Conservation (phyloP, 2,797 vertebrate genomes). For the Phoeniculus purpureus region DNA sequence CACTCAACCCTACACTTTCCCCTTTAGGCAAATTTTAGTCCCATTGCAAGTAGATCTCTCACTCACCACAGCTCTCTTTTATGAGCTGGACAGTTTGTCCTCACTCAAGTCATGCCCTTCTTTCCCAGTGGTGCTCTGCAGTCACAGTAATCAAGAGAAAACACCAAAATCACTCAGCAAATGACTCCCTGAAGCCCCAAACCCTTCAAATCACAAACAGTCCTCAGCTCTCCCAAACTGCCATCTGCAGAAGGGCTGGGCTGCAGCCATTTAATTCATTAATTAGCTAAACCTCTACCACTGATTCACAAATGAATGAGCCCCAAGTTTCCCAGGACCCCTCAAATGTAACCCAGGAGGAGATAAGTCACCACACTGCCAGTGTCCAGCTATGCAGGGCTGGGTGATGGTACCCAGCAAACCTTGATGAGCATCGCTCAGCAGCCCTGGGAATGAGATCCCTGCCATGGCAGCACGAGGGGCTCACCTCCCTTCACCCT, state of each 20-base stretch:
- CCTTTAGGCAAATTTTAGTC: not conserved
- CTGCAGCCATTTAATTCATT: not conserved
- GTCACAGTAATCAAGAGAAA: not conserved
- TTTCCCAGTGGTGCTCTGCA: slow-evolving; percentile 14
- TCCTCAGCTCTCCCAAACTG: not conserved
- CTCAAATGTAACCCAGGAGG: not conserved
- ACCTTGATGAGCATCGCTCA: rapidly evolving
- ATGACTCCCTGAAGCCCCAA: not conserved
- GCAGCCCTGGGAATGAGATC: not conserved
- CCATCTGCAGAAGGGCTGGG: not conserved
- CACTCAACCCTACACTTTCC: not conserved
- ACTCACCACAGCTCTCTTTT: slow-evolving; percentile 22
- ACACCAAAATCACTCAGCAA: not conserved
- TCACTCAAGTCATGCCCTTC: not conserved
- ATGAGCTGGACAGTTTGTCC: slow-evolving; percentile 27
- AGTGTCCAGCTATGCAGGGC: not conserved
- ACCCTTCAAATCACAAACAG: not conserved
- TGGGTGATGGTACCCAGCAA: not conserved
- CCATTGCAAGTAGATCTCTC: not conserved
- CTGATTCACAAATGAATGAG: not conserved
- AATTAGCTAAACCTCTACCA: not conserved
- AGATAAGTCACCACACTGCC: not conserved
- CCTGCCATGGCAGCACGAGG: rapidly evolving
- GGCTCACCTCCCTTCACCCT: not conserved
- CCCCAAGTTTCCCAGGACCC: not conserved